Percentiles rank a stretch among this genome's conserved stretches.
Evolutionary conservation across 2,797 vertebrate genomes (phyloP).

Genomic region (Neoniphon sammara): DNA sequence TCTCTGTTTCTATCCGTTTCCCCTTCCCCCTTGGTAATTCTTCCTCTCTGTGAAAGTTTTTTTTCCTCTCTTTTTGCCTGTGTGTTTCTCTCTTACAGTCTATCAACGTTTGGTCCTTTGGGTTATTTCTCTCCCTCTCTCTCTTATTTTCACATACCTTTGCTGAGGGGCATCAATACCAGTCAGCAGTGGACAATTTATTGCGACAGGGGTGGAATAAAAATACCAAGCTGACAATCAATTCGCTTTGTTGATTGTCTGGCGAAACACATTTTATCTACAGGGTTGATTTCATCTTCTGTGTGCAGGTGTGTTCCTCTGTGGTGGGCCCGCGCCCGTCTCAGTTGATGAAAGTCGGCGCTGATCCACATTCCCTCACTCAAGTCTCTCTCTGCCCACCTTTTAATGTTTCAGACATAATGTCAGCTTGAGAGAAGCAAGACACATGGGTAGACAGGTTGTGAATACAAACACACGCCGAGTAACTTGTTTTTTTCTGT

Average conservation of each 20-base stretch:
- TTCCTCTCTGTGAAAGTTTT: slow-evolving; percentile 42
- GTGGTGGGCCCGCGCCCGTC: slow-evolving; percentile 39
- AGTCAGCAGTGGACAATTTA: slow-evolving; percentile 64
- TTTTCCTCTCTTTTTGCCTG: slow-evolving; percentile 25
- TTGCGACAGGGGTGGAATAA: slow-evolving; percentile 61
- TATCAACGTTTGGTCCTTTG: slow-evolving; percentile 49
- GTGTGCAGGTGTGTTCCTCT: slow-evolving; percentile 48
- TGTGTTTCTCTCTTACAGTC: slow-evolving; percentile 28
- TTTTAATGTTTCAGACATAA: slow-evolving; percentile 9
- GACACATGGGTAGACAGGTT: not conserved
- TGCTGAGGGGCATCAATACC: slow-evolving; percentile 67
- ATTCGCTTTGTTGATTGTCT: slow-evolving; percentile 56
- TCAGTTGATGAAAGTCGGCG: slow-evolving; percentile 55
- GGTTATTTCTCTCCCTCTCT: slow-evolving; percentile 52
- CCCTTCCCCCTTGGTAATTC: slow-evolving; percentile 49
- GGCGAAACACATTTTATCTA: slow-evolving; percentile 64
- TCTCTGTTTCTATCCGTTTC: slow-evolving; percentile 40
- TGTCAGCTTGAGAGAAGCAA: not conserved
- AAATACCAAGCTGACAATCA: slow-evolving; percentile 76
- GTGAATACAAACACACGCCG: not conserved
- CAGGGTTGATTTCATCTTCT: slow-evolving; percentile 67
- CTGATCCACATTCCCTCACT: slow-evolving; percentile 8
- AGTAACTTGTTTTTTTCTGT: not conserved
- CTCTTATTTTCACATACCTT: slow-evolving; percentile 49
- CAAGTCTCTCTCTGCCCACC: slow-evolving; percentile 16